Conservation (phyloP, 2,113 vertebrate species). For the Dasyurus viverrinus region DNA sequence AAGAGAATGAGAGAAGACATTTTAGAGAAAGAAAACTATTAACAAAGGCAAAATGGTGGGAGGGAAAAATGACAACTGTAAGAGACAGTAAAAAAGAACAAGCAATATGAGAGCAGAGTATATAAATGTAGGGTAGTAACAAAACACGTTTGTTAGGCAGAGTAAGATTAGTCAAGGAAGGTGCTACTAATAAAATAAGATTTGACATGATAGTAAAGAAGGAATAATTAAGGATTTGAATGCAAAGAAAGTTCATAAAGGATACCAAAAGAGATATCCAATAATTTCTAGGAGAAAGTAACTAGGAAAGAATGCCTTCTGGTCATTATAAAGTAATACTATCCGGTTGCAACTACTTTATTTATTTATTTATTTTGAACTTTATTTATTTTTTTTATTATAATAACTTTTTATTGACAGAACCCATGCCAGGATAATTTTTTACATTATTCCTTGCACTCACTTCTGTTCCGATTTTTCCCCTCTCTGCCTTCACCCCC, state of each 20-base stretch:
- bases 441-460: no score
- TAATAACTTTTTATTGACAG: no score
- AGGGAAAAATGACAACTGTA: not conserved
- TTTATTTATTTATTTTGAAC: no score
- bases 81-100: not conserved
- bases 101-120: not conserved
- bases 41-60: not conserved
- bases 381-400: no score
- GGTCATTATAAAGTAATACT: not conserved
- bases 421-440: no score
- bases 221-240: not conserved
- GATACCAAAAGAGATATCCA: not conserved
- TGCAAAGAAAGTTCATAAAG: not conserved
- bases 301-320: not conserved
- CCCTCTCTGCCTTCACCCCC: no score
- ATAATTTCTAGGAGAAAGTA: not conserved
- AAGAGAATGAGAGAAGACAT: not conserved
- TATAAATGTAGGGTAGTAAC: not conserved
- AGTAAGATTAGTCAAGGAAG: not conserved
- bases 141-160: not conserved
- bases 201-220: not conserved
- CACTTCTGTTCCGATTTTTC: no score
- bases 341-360: not conserved
- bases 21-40: not conserved
- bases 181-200: not conserved